phyloP scores from a whole-genome alignment of 2,888 invertebrate species.

The Plebejus melissa region DNA sequence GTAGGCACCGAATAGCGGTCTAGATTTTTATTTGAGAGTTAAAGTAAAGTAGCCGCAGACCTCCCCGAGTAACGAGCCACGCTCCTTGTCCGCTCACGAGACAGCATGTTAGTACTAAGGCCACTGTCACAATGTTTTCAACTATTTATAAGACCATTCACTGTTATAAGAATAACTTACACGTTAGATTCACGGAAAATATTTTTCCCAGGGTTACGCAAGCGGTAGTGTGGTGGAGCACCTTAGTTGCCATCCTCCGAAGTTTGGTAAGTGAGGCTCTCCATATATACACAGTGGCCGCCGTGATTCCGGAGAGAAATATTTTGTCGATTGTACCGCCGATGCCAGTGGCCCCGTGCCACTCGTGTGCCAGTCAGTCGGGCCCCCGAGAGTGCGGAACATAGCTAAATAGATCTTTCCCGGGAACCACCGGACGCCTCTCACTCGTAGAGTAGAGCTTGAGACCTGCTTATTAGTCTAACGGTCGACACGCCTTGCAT shows the following conservation, averaged over 20 bases:
- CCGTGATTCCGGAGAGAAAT: conserved; percentile 79
- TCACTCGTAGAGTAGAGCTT: conserved; percentile 74
- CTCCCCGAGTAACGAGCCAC: conserved; percentile 47
- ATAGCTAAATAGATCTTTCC: conserved; percentile 78
- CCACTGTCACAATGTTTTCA: conserved; percentile 55
- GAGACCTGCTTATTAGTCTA: conserved; percentile 63
- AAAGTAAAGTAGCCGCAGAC: conserved; percentile 54
- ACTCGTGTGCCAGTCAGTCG: neutral
- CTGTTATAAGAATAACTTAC: conserved; percentile 72
- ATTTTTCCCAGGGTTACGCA: conserved; percentile 80
- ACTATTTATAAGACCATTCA: conserved; percentile 63
- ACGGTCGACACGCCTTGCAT: conserved; percentile 76
- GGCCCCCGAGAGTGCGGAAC: conserved; percentile 58
- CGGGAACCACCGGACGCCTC: conserved; percentile 74
- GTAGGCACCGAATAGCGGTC: conserved; percentile 66
- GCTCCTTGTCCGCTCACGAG: conserved; percentile 51
- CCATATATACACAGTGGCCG: conserved; percentile 78
- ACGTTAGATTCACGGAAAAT: conserved; percentile 80
- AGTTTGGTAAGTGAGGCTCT: conserved; percentile 79
- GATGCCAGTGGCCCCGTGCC: neutral
- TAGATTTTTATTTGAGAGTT: conserved; percentile 58
- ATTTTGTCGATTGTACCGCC: conserved; percentile 78
- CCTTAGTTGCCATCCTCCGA: conserved; percentile 79
- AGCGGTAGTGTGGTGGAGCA: conserved; percentile 79
- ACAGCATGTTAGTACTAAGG: conserved; percentile 69